Percentiles rank a stretch among this genome's conserved stretches.
Conservation (phyloP, 2,888 invertebrate genomes). For the Suillia variegata region DNA sequence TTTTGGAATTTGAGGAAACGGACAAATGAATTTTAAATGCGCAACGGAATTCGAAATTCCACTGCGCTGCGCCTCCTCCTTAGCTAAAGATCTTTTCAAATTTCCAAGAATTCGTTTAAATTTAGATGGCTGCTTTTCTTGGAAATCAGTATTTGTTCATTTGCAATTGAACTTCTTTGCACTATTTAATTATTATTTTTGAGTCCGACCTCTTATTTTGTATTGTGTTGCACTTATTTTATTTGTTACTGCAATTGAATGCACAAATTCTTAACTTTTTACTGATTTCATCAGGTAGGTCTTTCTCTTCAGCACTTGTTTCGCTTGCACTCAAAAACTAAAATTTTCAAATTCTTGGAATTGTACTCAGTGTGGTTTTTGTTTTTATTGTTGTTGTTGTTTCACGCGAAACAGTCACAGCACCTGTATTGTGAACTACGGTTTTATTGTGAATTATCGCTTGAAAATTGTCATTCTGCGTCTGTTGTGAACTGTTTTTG, state of each 20-base stretch:
- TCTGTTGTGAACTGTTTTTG: no score
- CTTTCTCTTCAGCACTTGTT: not conserved
- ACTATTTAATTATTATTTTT: not conserved
- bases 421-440: not conserved
- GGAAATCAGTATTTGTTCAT: not conserved
- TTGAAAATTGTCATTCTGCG: no score
- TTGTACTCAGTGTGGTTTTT: not conserved
- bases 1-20: no score
- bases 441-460: no score
- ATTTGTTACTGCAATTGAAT: no score
- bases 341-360: conserved; percentile 4
- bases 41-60: no score
- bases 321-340: not conserved
- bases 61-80: no score
- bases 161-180: not conserved
- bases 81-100: no score
- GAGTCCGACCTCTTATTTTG: not conserved
- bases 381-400: no score
- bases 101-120: not conserved
- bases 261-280: no score
- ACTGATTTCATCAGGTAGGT: not conserved
- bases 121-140: not conserved
- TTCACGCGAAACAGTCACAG: not conserved
- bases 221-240: not conserved
- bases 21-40: no score